Percentiles rank a stretch among this genome's conserved stretches.
These are phyloP conservation scores for Amaurobius ferox DNA, from an alignment of 2,888 invertebrate species.

Conservation along the genomic window DNA sequence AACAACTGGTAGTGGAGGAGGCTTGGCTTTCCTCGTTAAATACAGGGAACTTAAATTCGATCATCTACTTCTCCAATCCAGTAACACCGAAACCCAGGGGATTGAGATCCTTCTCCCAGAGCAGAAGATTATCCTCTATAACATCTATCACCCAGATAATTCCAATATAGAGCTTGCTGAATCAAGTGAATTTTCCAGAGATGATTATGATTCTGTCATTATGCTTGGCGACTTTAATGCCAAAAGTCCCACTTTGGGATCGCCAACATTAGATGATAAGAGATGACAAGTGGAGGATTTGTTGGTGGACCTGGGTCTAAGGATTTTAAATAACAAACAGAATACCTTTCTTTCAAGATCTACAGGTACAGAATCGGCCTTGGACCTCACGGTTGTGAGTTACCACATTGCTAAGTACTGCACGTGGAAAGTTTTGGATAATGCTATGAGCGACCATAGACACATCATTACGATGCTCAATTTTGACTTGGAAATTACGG, in stretches of 20 bases:
- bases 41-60: no score
- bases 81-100: background rate
- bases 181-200: background rate
- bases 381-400: background rate
- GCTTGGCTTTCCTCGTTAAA: no score
- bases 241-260: slow-evolving; percentile 19
- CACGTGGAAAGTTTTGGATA: slow-evolving; percentile 9
- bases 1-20: no score
- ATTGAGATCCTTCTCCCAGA: background rate
- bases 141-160: slow-evolving; percentile 14
- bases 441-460: slow-evolving; percentile 16
- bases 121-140: background rate
- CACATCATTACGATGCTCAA: background rate
- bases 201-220: background rate
- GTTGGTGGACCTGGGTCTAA: background rate
- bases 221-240: slow-evolving; percentile 22
- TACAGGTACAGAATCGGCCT: slow-evolving; percentile 13
- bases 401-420: background rate
- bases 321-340: background rate
- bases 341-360: background rate
- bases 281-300: background rate
- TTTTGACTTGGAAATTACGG: background rate
- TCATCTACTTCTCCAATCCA: no score
- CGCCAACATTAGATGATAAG: background rate
- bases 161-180: background rate